Percentiles rank a stretch among this genome's conserved stretches.
phyloP scores from a whole-genome alignment of 2,888 invertebrate genomes.

The Onthophagus sagittarius region DNA sequence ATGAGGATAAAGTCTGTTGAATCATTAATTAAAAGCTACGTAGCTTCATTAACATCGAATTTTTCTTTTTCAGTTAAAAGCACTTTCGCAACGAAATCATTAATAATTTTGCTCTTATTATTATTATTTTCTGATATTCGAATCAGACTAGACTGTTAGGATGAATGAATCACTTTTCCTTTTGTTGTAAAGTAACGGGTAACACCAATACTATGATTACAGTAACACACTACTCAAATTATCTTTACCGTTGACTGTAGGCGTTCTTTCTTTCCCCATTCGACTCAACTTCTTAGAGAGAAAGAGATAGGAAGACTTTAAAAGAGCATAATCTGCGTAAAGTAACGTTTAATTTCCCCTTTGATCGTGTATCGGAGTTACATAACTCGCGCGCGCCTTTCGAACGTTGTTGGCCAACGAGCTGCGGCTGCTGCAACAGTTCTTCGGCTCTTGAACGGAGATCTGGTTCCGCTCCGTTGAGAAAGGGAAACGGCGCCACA shows the following conservation, averaged over 20 bases:
- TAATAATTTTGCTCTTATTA: too few species aligned
- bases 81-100: neutral
- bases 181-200: neutral
- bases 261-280: too few species aligned
- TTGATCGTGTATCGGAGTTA: neutral
- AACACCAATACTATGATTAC: neutral
- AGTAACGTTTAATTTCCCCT: neutral
- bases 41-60: neutral
- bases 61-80: neutral
- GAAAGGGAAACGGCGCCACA: neutral
- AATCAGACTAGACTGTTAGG: neutral
- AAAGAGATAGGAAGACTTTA: neutral
- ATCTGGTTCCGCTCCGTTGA: neutral
- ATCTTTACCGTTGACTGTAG: too few species aligned
- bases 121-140: neutral
- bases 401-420: neutral
- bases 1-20: neutral
- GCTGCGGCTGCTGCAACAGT: neutral
- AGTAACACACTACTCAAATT: neutral
- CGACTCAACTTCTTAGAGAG: too few species aligned
- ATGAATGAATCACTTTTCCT: neutral
- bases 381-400: neutral
- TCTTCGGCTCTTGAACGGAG: neutral
- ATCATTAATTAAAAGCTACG: neutral
- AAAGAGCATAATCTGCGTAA: neutral